Percentiles rank a stretch among this genome's conserved stretches.
phyloP scores from a whole-genome alignment of 1,140 invertebrate genomes.

The Protaetia brevitarsis region DNA sequence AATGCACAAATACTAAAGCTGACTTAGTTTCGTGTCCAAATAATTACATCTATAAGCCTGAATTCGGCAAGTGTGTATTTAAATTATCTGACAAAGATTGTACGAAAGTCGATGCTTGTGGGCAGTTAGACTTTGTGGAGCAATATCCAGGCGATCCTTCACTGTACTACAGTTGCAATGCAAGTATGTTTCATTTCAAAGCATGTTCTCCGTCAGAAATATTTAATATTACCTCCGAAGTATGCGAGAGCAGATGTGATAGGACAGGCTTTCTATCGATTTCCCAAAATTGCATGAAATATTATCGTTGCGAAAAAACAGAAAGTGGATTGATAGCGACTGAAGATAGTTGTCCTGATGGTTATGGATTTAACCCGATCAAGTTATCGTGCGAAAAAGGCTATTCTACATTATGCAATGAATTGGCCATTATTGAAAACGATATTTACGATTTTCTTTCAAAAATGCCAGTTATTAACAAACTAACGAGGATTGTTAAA shows the following conservation, averaged over 20 bases:
- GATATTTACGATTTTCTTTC: not conserved
- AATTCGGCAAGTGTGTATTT: conserved; percentile 21
- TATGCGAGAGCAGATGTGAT: not conserved
- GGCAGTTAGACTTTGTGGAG: not conserved
- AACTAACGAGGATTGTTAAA: not conserved
- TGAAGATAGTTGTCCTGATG: not conserved
- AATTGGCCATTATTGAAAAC: conserved; percentile 7
- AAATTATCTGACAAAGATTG: conserved; percentile 3
- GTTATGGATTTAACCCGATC: conserved; percentile 14
- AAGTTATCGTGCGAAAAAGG: not conserved
- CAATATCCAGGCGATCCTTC: conserved; percentile 11
- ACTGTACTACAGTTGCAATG: conserved; percentile 16
- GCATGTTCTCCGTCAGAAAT: not conserved
- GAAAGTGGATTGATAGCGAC: not conserved
- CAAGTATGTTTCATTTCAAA: not conserved
- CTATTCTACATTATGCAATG: conserved; percentile 8
- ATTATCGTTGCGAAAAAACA: not conserved
- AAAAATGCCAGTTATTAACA: not conserved
- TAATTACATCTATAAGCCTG: conserved; percentile 1
- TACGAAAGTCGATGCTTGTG: not conserved
- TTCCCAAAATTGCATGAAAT: conserved; percentile 9
- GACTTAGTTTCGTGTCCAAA: not conserved
- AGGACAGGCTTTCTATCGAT: not conserved
- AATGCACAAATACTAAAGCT: not conserved
- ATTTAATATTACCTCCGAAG: not conserved